These are phyloP conservation scores for Eupithecia subumbrata DNA, from an alignment of 2,888 invertebrate genomes.

Conservation along the genomic window DNA sequence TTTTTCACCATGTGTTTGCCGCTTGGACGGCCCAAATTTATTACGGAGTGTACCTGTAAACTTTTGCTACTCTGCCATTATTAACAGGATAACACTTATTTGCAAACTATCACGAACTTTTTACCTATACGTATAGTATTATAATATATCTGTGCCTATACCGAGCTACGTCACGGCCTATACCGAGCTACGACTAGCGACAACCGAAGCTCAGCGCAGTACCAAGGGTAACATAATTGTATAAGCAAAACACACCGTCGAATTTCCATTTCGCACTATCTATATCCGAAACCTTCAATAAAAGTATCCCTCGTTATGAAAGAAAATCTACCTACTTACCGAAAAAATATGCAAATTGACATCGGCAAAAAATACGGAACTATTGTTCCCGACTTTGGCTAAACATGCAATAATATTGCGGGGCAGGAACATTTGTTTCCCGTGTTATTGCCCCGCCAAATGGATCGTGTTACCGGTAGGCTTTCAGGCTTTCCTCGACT, in stretches of 20 bases:
- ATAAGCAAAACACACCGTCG: background rate
- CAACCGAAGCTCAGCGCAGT: background rate
- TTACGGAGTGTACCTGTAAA: background rate
- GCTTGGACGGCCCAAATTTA: background rate
- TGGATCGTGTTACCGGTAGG: conserved; percentile 32
- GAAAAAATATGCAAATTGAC: conserved; percentile 14
- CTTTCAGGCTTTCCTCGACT: conserved; percentile 26
- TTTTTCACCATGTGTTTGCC: no score
- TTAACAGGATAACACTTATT: background rate
- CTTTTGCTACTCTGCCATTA: background rate
- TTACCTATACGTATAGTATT: no score
- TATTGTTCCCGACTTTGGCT: conserved; percentile 39
- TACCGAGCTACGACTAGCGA: background rate
- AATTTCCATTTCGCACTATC: background rate
- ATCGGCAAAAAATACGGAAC: conserved; percentile 7
- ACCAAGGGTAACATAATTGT: background rate
- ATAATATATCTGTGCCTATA: no score
- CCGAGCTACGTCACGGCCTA: background rate
- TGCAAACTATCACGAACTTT: background rate
- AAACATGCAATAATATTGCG: conserved; percentile 39
- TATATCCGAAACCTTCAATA: conserved; percentile 2
- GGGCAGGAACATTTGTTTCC: conserved; percentile 36
- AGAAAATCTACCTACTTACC: background rate
- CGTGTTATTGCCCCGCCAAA: conserved; percentile 39
- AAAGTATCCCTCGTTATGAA: background rate